Conservation (phyloP, 1,140 invertebrate genomes). For the Drosophila nannoptera region DNA sequence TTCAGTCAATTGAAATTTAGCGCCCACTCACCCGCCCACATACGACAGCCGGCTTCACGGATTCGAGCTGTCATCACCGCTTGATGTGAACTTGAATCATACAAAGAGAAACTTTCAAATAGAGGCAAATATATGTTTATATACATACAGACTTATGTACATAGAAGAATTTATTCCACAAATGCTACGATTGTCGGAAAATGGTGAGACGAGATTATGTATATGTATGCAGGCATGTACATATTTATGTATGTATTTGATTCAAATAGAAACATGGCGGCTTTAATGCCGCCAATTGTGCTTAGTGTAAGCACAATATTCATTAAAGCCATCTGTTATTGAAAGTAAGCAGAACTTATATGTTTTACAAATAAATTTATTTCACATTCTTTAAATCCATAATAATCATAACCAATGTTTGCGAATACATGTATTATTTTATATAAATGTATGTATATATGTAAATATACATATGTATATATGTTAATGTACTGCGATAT, state of each 20-base stretch:
- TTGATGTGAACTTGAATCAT: slow-evolving; percentile 31
- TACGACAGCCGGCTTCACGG: slow-evolving; percentile 17
- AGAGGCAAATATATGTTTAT: background rate
- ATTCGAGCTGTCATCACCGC: slow-evolving; percentile 12
- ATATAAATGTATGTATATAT: no score
- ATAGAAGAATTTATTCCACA: background rate
- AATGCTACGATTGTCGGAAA: background rate
- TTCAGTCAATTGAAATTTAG: slow-evolving; percentile 3
- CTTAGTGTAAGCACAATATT: no score
- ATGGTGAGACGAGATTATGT: background rate
- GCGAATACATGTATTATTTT: no score
- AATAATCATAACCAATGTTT: no score
- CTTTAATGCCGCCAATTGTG: no score
- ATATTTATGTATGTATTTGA: slow-evolving; percentile 32
- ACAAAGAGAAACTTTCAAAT: slow-evolving; percentile 17
- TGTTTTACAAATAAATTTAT: no score
- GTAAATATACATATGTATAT: no score
- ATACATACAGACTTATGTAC: background rate
- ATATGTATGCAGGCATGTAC: background rate
- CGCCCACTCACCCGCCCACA: slow-evolving; percentile 25
- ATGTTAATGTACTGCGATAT: no score
- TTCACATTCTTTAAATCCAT: no score
- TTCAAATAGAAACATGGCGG: background rate
- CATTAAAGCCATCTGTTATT: no score
- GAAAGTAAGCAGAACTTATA: no score